A percentile compares a stretch with the other conserved stretches of the same genome.
These are phyloP conservation scores for Lophochroa leadbeateri DNA, from an alignment of 2,113 vertebrate species.

Conservation along the genomic window DNA sequence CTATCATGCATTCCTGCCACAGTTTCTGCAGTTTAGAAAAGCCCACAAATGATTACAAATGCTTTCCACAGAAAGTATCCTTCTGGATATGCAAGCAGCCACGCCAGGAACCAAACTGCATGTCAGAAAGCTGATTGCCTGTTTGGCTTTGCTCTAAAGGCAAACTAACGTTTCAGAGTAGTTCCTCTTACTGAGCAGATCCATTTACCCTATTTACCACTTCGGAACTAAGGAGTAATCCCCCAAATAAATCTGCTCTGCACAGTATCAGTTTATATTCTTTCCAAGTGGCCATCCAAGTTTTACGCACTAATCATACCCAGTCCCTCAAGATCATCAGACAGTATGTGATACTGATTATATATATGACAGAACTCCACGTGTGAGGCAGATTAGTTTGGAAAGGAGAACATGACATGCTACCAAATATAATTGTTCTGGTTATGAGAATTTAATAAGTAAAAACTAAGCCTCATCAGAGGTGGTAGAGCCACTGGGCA, in stretches of 20 bases:
- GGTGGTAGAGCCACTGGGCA: not conserved
- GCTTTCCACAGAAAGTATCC: not conserved
- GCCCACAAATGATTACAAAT: not conserved
- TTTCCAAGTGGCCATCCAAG: not conserved
- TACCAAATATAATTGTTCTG: not conserved
- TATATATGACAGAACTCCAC: fast-evolving
- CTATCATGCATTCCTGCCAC: not conserved
- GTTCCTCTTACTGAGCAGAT: not conserved
- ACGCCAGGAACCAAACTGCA: not conserved
- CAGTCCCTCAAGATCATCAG: not conserved
- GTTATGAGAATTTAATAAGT: not conserved
- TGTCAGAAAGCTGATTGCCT: not conserved
- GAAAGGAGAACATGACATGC: not conserved
- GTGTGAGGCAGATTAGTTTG: not conserved
- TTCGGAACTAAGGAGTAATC: not conserved
- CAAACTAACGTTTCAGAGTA: not conserved
- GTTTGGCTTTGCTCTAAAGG: not conserved
- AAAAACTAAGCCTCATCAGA: not conserved
- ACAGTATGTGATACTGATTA: fast-evolving
- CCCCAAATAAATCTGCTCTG: not conserved
- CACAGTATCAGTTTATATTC: not conserved
- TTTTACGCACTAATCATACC: not conserved
- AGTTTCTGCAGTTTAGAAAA: not conserved
- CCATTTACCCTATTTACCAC: not conserved
- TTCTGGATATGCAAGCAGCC: not conserved